A percentile compares a stretch with the other conserved stretches of the same genome.
Evolutionary conservation across 1,140 invertebrate genomes (phyloP).

Genomic region (Leguminivora glycinivorella): DNA sequence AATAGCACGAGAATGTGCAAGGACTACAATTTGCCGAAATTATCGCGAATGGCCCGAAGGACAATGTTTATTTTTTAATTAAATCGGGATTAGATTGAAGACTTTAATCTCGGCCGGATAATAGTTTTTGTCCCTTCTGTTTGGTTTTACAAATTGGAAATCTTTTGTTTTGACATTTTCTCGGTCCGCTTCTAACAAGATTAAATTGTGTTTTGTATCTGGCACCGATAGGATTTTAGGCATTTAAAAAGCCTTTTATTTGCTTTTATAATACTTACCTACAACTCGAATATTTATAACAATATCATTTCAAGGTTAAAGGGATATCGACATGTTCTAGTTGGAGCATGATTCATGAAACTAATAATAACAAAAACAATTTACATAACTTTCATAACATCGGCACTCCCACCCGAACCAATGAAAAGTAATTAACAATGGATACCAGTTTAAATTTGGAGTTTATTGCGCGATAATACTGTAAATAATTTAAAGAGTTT

Average conservation of each 20-base stretch:
- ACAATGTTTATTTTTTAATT: constrained; percentile 32
- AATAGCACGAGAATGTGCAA: constrained; percentile 43
- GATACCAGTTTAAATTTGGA: too few relatives aligned
- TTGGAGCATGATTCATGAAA: too few relatives aligned
- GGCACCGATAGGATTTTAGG: background rate
- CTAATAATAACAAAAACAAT: too few relatives aligned
- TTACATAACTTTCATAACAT: too few relatives aligned
- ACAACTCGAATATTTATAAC: constrained; percentile 8
- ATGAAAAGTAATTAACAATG: too few relatives aligned
- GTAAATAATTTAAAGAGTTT: too few relatives aligned
- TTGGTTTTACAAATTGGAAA: constrained; percentile 26
- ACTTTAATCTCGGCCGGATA: constrained; percentile 32
- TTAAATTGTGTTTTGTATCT: background rate
- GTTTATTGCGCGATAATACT: too few relatives aligned
- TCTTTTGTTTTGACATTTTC: constrained; percentile 24
- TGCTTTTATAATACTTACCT: too few relatives aligned
- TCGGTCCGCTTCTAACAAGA: background rate
- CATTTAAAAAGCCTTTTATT: constrained; percentile 30
- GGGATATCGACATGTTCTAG: too few relatives aligned
- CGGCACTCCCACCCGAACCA: too few relatives aligned
- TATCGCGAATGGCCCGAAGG: constrained; percentile 39
- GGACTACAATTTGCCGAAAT: constrained; percentile 48
- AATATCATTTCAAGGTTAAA: too few relatives aligned
- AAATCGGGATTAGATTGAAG: constrained; percentile 31
- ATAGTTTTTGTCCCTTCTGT: constrained; percentile 24